These are phyloP conservation scores for Gasterosteus aculeatus DNA, from an alignment of 2,113 vertebrate species.

Conservation along the genomic window DNA sequence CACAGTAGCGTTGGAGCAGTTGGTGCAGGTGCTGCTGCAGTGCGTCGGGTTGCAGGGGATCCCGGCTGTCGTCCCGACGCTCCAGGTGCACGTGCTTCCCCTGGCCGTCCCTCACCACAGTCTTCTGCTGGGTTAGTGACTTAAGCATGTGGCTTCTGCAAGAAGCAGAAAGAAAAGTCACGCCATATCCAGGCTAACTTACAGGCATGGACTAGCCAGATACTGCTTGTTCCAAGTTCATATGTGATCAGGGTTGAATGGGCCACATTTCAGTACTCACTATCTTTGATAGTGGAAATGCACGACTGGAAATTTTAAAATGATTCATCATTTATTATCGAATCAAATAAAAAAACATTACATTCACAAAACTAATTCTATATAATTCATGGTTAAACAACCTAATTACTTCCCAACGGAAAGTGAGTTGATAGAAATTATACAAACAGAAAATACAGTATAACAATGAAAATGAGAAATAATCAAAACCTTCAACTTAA, in stretches of 20 bases:
- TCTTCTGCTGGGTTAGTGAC: constrained; percentile 90
- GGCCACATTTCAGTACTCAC: not conserved
- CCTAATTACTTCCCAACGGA: not conserved
- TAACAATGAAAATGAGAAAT: not conserved
- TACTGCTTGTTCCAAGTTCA: too few species aligned
- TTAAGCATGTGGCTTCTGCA: constrained; percentile 91
- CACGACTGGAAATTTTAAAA: not conserved
- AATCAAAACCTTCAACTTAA: not conserved
- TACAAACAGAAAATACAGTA: not conserved
- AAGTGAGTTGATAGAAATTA: not conserved
- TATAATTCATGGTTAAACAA: too few species aligned
- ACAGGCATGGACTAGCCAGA: not conserved
- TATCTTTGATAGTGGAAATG: not conserved
- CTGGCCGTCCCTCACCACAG: constrained; percentile 90
- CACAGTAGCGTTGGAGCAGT: constrained; percentile 89
- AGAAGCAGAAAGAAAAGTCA: not conserved
- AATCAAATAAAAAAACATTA: not conserved
- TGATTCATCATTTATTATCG: not conserved
- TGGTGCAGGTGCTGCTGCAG: constrained; percentile 91
- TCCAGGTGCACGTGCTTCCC: constrained; percentile 88
- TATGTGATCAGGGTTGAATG: not conserved
- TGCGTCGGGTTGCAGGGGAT: constrained; percentile 84
- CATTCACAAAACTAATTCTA: not conserved
- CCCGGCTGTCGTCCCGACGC: constrained; percentile 87
- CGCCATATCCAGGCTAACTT: accelerated